These are phyloP conservation scores for Probosciger aterrimus DNA, from an alignment of 2,113 vertebrate genomes.

Conservation along the genomic window DNA sequence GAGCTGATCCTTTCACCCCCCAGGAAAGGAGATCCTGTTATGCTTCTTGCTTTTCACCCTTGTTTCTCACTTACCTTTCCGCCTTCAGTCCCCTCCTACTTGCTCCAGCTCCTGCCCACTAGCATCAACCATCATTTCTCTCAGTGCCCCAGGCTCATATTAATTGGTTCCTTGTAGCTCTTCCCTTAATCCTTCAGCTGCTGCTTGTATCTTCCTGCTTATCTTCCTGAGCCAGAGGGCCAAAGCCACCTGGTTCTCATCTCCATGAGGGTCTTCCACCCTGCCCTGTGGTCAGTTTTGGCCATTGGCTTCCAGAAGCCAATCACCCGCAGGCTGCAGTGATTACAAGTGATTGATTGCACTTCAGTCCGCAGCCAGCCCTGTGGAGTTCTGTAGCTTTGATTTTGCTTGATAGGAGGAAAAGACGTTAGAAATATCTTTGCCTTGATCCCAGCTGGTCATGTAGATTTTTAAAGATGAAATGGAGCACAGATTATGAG, in stretches of 20 bases:
- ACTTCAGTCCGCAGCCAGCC: neutral
- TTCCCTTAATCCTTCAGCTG: neutral
- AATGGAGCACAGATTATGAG: neutral
- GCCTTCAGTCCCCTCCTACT: neutral
- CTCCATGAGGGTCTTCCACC: neutral
- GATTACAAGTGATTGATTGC: neutral
- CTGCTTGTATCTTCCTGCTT: neutral
- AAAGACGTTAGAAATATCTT: neutral
- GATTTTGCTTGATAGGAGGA: neutral
- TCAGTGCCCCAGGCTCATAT: neutral
- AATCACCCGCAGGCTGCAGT: accelerated
- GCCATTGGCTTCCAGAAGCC: neutral
- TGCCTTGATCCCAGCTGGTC: neutral
- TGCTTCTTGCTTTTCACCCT: neutral
- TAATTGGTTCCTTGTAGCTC: neutral
- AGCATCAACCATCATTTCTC: neutral
- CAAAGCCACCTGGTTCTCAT: neutral
- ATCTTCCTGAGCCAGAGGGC: neutral
- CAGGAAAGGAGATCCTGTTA: neutral
- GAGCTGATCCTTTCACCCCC: neutral
- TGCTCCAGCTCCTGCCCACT: neutral
- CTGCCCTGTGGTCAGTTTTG: neutral
- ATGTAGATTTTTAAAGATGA: neutral
- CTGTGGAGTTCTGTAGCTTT: neutral
- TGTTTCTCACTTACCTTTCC: neutral